Evolutionary conservation across 2,113 vertebrate genomes (phyloP).

Genomic region (Proteles cristata): DNA sequence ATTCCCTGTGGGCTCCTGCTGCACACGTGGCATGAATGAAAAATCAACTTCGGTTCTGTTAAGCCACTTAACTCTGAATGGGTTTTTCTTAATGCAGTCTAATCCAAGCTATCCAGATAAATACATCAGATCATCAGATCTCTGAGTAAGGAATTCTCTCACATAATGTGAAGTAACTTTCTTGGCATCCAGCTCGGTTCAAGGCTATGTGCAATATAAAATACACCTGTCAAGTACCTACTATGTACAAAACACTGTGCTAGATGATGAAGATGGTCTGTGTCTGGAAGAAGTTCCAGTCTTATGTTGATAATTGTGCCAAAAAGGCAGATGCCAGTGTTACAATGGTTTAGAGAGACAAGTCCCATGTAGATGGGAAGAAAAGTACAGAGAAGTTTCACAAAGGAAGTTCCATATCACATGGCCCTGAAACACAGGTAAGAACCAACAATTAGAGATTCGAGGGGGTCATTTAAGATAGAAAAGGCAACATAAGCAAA

Average conservation of each 20-base stretch:
- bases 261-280: neutral
- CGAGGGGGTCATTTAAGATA: slow-evolving; percentile 10
- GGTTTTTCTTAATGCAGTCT: neutral
- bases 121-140: neutral
- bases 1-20: neutral
- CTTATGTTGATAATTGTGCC: neutral
- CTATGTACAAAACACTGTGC: slow-evolving; percentile 4
- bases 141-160: neutral
- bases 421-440: neutral
- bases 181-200: slow-evolving; percentile 14
- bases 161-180: neutral
- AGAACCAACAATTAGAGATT: neutral
- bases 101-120: slow-evolving; percentile 5
- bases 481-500: slow-evolving; percentile 43
- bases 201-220: slow-evolving; percentile 39
- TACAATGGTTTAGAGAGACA: neutral
- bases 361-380: neutral
- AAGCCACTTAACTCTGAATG: neutral
- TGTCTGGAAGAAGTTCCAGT: neutral
- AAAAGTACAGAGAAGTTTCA: neutral
- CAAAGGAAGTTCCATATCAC: slow-evolving; percentile 34
- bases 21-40: neutral
- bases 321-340: slow-evolving; percentile 19
- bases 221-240: slow-evolving; percentile 17
- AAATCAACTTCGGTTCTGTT: neutral